Conservation (phyloP, 1,140 invertebrate species). For the Drosophila pectinifera region DNA sequence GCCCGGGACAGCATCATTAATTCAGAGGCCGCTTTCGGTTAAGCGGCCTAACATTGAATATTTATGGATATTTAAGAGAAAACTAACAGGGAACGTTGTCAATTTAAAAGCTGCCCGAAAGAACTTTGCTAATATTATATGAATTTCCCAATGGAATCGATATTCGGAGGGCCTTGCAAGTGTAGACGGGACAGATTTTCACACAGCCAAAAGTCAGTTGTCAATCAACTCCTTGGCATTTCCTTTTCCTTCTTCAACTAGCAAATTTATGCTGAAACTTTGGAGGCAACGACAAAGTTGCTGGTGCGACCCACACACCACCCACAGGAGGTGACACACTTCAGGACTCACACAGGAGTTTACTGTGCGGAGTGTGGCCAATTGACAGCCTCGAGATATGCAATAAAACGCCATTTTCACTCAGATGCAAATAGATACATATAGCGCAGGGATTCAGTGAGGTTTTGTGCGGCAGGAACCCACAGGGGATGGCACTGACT, state of each 20-base stretch:
- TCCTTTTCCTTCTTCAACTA: conserved; percentile 57
- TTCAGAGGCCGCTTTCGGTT: conserved; percentile 40
- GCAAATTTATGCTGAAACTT: conserved; percentile 40
- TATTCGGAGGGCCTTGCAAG: conserved; percentile 1
- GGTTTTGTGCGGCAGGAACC: too few species aligned
- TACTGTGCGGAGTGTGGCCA: conserved; percentile 41
- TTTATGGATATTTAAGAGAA: conserved; percentile 54
- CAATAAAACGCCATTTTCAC: conserved; percentile 10
- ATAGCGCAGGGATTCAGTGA: not conserved
- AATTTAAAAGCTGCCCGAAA: conserved; percentile 1
- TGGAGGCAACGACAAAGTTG: conserved; percentile 30
- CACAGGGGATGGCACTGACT: not conserved
- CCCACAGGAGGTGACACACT: conserved; percentile 60
- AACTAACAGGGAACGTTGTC: conserved; percentile 4
- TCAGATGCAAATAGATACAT: not conserved
- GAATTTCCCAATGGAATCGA: conserved; percentile 20
- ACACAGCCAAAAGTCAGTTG: conserved; percentile 29
- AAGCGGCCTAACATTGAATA: conserved; percentile 51
- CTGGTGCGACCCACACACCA: not conserved
- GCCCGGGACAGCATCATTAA: conserved; percentile 66
- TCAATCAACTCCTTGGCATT: conserved; percentile 54
- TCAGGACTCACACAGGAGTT: conserved; percentile 37
- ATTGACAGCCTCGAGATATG: conserved; percentile 44
- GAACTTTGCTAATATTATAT: conserved; percentile 5
- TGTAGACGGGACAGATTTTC: conserved; percentile 10